These are phyloP conservation scores for Microplitis demolitor DNA, from an alignment of 1,140 invertebrate genomes.

Conservation along the genomic window DNA sequence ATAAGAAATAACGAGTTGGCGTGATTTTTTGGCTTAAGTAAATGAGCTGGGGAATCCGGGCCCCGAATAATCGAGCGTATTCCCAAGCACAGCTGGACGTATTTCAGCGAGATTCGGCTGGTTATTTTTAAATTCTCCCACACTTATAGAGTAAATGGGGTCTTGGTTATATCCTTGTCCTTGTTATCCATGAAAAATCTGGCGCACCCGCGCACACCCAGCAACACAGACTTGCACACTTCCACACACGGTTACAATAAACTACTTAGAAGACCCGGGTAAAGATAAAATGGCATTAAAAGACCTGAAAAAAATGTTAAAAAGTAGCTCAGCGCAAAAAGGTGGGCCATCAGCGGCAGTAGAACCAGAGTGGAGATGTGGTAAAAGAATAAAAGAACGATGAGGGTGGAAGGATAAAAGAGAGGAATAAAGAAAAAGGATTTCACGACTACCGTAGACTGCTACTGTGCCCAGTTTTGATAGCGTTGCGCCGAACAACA, in stretches of 20 bases:
- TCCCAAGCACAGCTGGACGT: conserved; percentile 17
- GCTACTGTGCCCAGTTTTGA: conserved; percentile 36
- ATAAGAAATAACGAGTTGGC: conserved; percentile 21
- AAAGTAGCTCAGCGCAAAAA: conserved; percentile 4
- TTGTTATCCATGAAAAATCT: conserved; percentile 49
- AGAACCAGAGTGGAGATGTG: neutral
- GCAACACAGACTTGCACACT: conserved; percentile 11
- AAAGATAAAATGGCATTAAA: conserved; percentile 38
- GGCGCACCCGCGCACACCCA: conserved; percentile 47
- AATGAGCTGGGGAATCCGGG: neutral
- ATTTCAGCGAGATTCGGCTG: neutral
- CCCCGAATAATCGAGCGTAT: neutral
- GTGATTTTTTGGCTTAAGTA: conserved; percentile 3
- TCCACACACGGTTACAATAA: neutral
- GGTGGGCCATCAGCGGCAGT: neutral
- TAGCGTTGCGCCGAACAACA: conserved; percentile 35
- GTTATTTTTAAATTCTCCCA: conserved; percentile 9
- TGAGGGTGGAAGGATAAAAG: neutral
- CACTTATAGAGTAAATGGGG: neutral
- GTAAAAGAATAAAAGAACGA: conserved; percentile 17
- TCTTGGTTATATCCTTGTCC: neutral
- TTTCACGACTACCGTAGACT: conserved; percentile 40
- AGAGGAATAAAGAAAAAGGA: conserved; percentile 19
- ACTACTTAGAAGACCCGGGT: neutral
- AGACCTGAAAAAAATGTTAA: conserved; percentile 27